Conservation (phyloP, 2,113 vertebrate genomes). For the Toxotes chatareus region DNA sequence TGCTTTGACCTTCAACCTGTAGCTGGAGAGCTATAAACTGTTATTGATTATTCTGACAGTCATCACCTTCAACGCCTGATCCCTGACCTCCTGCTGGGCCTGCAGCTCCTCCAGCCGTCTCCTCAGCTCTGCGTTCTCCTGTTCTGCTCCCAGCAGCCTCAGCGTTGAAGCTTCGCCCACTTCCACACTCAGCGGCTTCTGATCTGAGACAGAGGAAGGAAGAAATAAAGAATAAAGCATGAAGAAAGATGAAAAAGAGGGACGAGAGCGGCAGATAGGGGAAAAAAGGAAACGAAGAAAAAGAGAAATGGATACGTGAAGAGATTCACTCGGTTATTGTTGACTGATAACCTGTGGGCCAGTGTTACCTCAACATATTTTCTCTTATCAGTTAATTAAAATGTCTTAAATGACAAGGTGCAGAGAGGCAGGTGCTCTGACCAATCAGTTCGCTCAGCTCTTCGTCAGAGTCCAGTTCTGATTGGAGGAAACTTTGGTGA, state of each 20-base stretch:
- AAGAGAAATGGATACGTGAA: slow-evolving; percentile 39
- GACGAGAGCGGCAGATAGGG: not conserved
- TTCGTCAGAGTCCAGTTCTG: slow-evolving; percentile 81
- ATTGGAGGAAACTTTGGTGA: slow-evolving; percentile 66
- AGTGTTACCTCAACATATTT: slow-evolving; percentile 45
- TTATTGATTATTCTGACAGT: slow-evolving; percentile 7
- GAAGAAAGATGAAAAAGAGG: not conserved
- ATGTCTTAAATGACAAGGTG: slow-evolving; percentile 62
- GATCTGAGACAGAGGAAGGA: slow-evolving; percentile 62
- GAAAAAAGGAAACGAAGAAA: not conserved
- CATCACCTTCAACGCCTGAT: slow-evolving; percentile 19
- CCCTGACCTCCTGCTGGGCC: slow-evolving; percentile 82
- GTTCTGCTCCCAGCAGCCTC: slow-evolving; percentile 85
- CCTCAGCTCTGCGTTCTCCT: slow-evolving; percentile 84
- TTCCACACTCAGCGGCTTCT: slow-evolving; percentile 84
- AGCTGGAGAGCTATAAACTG: not conserved
- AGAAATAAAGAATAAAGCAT: slow-evolving; percentile 21
- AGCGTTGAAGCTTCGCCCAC: slow-evolving; percentile 83
- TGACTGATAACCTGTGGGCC: slow-evolving; percentile 51
- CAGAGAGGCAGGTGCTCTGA: slow-evolving; percentile 53
- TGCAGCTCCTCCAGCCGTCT: slow-evolving; percentile 81
- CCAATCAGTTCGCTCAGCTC: slow-evolving; percentile 75
- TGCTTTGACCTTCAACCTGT: slow-evolving; percentile 1
- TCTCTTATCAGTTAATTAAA: slow-evolving; percentile 71
- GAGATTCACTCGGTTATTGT: slow-evolving; percentile 43